phyloP scores from a whole-genome alignment of 2,888 invertebrate genomes.

The Scaptomyza tumidula region DNA sequence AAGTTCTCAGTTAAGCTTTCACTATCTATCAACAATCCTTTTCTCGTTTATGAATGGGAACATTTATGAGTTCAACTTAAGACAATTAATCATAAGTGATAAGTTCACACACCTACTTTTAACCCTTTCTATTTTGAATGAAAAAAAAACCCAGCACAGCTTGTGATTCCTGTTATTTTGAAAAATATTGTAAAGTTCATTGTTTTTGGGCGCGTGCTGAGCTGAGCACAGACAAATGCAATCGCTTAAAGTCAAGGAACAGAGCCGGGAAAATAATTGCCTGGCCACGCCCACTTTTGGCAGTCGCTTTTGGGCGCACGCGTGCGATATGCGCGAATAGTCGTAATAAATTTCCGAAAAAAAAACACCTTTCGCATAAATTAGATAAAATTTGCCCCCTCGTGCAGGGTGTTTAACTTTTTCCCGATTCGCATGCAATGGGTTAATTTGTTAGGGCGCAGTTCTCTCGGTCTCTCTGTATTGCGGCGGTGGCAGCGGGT shows the following conservation, averaged over 20 bases:
- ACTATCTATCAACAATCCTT: neutral
- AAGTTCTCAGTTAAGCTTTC: neutral
- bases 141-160: neutral
- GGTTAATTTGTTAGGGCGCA: conserved; percentile 73
- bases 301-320: conserved; percentile 34
- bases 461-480: conserved; percentile 18
- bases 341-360: conserved; percentile 64
- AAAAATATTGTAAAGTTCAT: conserved; percentile 52
- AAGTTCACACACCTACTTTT: conserved; percentile 56
- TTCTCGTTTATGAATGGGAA: neutral
- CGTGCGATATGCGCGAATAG: conserved; percentile 42
- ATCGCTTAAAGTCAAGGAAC: conserved; percentile 39
- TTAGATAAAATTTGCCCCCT: conserved; percentile 62
- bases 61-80: conserved; percentile 4
- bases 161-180: conserved; percentile 6
- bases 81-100: conserved; percentile 52
- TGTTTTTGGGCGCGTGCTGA: conserved; percentile 62
- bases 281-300: conserved; percentile 56
- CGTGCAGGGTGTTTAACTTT: neutral
- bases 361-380: conserved; percentile 76
- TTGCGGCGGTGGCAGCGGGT: conserved; percentile 38
- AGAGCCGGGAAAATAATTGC: conserved; percentile 54
- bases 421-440: conserved; percentile 62
- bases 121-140: conserved; percentile 64
- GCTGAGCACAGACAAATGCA: conserved; percentile 41